Evolutionary conservation across 2,113 vertebrate genomes (phyloP).

Genomic region (Petaurus breviceps): DNA sequence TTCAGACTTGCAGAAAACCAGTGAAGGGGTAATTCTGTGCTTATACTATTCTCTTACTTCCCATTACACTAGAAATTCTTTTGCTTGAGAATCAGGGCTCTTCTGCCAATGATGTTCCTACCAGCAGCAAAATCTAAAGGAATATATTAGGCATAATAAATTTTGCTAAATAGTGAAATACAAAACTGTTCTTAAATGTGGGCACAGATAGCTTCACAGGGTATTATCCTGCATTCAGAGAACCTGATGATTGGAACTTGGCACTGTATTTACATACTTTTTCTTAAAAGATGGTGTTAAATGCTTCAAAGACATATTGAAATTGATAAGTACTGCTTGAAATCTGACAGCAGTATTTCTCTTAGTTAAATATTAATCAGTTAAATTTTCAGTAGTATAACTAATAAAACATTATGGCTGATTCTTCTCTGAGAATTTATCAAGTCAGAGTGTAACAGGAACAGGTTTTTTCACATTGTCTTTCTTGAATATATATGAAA

Average conservation of each 20-base stretch:
- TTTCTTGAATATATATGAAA: constrained; percentile 25
- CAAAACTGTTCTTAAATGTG: accelerated
- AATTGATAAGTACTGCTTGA: constrained; percentile 35
- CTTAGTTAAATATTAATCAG: background rate
- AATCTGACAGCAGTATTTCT: constrained; percentile 41
- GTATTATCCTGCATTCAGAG: background rate
- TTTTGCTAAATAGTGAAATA: background rate
- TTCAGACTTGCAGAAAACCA: constrained; percentile 93
- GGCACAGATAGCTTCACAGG: background rate
- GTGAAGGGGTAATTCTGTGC: constrained; percentile 87
- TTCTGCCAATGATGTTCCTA: background rate
- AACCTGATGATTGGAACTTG: background rate
- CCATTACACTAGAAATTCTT: background rate
- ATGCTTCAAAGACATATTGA: background rate
- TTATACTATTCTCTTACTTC: accelerated
- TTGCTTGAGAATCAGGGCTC: background rate
- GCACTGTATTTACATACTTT: background rate
- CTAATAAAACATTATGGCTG: background rate
- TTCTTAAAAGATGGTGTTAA: constrained; percentile 33
- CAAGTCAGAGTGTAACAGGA: background rate
- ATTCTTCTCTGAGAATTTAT: constrained; percentile 25
- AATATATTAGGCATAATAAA: background rate
- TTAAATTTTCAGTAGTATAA: constrained; percentile 11
- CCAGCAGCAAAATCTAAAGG: background rate
- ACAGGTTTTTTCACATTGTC: constrained; percentile 1